Conservation (phyloP, 2,888 invertebrate species). For the Drosophila putrida region DNA sequence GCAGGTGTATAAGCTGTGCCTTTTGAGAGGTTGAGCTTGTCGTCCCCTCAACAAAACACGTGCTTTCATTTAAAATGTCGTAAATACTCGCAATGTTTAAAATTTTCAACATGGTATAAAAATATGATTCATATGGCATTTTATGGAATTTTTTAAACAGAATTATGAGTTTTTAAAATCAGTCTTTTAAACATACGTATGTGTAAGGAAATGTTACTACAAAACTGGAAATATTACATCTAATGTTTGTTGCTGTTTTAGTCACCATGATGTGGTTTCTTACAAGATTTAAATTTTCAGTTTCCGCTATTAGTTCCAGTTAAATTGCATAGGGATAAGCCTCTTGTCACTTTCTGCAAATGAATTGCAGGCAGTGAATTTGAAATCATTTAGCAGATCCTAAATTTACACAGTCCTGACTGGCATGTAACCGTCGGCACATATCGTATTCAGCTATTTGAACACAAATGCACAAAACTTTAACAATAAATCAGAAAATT, state of each 20-base stretch:
- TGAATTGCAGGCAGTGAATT: conserved; percentile 2
- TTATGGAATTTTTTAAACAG: conserved; percentile 14
- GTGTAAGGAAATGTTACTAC: not conserved
- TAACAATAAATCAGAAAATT: conserved; percentile 72
- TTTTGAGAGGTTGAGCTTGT: conserved; percentile 25
- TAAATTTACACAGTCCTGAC: conserved; percentile 19
- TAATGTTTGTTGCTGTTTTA: not conserved
- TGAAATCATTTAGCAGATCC: conserved; percentile 17
- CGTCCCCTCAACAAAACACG: conserved; percentile 55
- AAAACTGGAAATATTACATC: not conserved
- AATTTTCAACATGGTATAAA: conserved; percentile 31
- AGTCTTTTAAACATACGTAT: not conserved
- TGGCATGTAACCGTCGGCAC: conserved; percentile 41
- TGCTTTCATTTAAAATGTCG: conserved; percentile 70
- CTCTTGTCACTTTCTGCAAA: not conserved
- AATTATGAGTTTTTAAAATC: not conserved
- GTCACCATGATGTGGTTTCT: not conserved
- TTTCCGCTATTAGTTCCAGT: not conserved
- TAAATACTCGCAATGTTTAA: conserved; percentile 51
- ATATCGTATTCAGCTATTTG: conserved; percentile 60
- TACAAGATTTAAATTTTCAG: not conserved
- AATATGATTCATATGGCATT: conserved; percentile 41
- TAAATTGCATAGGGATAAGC: not conserved
- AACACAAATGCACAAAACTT: conserved; percentile 61
- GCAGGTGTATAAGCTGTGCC: conserved; percentile 19